phyloP scores from a whole-genome alignment of 2,113 vertebrate species.

The Odocoileus virginianus region DNA sequence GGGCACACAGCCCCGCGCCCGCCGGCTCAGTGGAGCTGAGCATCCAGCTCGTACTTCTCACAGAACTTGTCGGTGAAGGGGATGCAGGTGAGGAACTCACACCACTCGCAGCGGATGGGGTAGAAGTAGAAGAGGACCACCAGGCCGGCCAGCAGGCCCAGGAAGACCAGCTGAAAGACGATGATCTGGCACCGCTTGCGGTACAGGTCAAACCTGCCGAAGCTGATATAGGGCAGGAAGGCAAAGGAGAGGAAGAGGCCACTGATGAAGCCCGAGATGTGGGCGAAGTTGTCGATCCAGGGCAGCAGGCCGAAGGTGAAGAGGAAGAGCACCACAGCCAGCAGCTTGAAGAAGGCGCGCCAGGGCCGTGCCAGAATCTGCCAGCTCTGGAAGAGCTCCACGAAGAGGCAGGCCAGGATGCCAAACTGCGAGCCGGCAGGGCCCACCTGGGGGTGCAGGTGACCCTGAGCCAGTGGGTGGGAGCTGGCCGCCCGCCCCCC shows the following conservation, averaged over 20 bases:
- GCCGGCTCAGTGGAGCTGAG: constrained; percentile 92
- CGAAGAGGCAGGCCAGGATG: constrained; percentile 97
- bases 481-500: neutral
- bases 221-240: constrained; percentile 99
- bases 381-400: constrained; percentile 99
- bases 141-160: constrained; percentile 94
- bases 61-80: constrained; percentile 99
- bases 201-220: constrained; percentile 96
- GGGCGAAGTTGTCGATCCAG: constrained; percentile 99
- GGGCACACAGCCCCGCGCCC: neutral
- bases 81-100: constrained; percentile 97
- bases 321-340: constrained; percentile 96
- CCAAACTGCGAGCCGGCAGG: constrained; percentile 98
- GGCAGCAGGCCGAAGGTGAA: constrained; percentile 97
- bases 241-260: constrained; percentile 98
- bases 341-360: constrained; percentile 94
- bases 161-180: constrained; percentile 91
- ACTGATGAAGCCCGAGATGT: constrained; percentile 95
- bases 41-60: constrained; percentile 97
- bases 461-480: neutral
- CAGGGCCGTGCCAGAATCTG: constrained; percentile 97
- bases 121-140: constrained; percentile 96
- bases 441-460: constrained; percentile 86
- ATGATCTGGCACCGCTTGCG: constrained; percentile 98
- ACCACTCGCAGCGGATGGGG: constrained; percentile 97